Evolutionary conservation across 2,113 vertebrate genomes (phyloP), one percentile per base, ranked within the genome.

Genomic region (Puma concolor): DNA sequence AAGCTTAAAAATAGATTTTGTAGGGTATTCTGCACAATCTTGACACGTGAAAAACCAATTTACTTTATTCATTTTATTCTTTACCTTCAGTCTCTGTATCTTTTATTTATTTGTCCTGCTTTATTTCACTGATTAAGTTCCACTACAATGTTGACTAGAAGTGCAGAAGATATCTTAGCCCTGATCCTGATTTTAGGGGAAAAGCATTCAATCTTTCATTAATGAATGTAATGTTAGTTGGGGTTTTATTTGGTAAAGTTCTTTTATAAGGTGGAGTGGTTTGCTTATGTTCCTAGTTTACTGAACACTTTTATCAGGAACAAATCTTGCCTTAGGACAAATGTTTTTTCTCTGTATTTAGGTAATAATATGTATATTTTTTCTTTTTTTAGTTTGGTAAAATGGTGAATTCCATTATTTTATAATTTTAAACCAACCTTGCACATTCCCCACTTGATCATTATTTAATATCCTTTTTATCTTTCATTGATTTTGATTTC

Each of bases 331-430:
- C 21, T 38, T 76, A 66, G 69, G 13, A 23, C 19, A 57, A 67
- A 57, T 29, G 29, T 4, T 87, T 71, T 69, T 19, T 71, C 9
- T 71, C 9, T 25, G 6, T 52, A 16, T 87, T 38, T 72, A 15
- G 79, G 4, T 57, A 36, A 54, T n/a, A 36, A 36, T 36, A 36
- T 8, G 0, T 17, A 25, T 8, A 0, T 23, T 80, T 69, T n/a
- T n/a, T 60, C 15, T 54, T 44, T 36, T 38, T 48, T 33, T 16
- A 17, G 44, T 87, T 71, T 81, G 64, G 38, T 63, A 50, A 81
- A 88, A 81, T 94, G 7, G 23, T 87, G 60, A 94, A 67, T 88
- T 71, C 69, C 11, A 31, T 72, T 57, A 12, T 38, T 38, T 88
- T 80, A n/a, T 72, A 72, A 23, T 88, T 69, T 38, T 72, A 72